Evolutionary conservation across 2,113 vertebrate genomes (phyloP), one percentile per base, ranked within the genome.

Genomic region (Orientallactaga bullata): DNA sequence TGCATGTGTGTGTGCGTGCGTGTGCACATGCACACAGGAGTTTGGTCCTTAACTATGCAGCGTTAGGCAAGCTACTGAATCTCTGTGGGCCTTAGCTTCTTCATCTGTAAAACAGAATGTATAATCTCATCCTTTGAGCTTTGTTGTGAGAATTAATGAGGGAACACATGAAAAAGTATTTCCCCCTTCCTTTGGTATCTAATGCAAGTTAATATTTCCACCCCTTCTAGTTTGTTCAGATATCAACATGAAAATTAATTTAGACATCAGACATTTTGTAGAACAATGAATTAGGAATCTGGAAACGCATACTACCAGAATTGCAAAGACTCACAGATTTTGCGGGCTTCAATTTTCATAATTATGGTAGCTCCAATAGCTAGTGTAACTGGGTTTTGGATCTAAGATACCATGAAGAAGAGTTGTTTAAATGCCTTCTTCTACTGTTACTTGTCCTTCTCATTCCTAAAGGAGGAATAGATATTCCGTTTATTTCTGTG

Each of bases 61-160:
- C 60, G 21, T 83, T 17, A 55, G 73, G 37, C 39, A 85, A 94
- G 69, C 13, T 37, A 30, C 7, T 9, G 35, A 76, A 60, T 18
- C 77, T 95, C 81, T 94, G 71, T 85, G 71, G 42, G 35, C 37
- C 71, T 86, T 63, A 20, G 9, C 4, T 60, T n/a, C 30, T 85
- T 81, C n/a, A 15, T 68, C 58, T 94, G 55, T 84, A 42, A 78
- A 84, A 23, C 63, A 55, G 35, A 63, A 30, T 68, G 66, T 47
- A 39, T 39, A 30, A 65, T 69, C 12, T 32, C 47, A 68, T 35
- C 80, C 21, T 90, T 68, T 32, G 68, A 60, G 8, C 28, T 42
- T 39, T 7, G 18, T 11, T 63, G 72, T 51, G 42, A 61, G 65
- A 69, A 85, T 82, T 71, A 51, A 69, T 0, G 1, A 61, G 74